Conservation (phyloP, 2,113 vertebrate species). For the Aythya baeri region DNA sequence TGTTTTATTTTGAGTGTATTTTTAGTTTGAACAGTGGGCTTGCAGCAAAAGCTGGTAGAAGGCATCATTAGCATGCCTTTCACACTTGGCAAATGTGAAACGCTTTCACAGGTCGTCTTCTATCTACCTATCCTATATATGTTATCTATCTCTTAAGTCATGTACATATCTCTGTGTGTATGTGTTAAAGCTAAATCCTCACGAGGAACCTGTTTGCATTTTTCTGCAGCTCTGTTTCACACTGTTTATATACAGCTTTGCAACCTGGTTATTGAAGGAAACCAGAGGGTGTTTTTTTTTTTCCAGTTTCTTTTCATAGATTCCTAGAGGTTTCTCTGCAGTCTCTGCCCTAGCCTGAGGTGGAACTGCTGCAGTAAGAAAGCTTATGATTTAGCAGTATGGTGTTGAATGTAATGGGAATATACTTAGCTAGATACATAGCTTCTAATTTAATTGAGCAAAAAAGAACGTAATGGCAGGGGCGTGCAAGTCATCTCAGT, state of each 20-base stretch:
- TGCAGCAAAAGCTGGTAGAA: neutral
- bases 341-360: neutral
- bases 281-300: neutral
- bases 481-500: neutral
- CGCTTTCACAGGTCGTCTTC: neutral
- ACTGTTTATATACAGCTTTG: neutral
- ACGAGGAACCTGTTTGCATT: neutral
- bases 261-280: neutral
- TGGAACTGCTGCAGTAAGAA: neutral
- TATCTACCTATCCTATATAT: neutral
- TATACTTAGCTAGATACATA: accelerated
- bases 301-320: neutral
- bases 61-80: neutral
- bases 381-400: neutral
- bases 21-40: neutral
- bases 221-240: neutral
- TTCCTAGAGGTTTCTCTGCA: neutral
- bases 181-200: neutral
- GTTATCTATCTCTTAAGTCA: neutral
- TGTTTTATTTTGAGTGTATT: too few relatives aligned
- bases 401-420: neutral
- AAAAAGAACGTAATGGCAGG: neutral
- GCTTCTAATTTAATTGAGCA: neutral
- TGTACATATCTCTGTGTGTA: accelerated
- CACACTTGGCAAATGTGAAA: neutral